Evolutionary conservation across 2,888 invertebrate species (phyloP).

Genomic region (Neoaliturus tenellus): DNA sequence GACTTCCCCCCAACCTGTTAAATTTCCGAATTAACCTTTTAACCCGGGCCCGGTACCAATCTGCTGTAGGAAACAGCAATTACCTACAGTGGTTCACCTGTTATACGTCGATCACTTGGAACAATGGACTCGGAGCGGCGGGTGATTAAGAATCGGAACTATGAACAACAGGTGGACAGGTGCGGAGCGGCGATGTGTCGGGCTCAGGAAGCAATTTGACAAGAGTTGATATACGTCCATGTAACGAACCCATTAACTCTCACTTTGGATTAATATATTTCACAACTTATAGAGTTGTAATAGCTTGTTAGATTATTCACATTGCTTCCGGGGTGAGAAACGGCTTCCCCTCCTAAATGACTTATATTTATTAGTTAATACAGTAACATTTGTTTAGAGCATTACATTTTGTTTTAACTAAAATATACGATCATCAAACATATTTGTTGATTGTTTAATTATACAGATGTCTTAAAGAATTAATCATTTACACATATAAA

Average conservation of each 20-base stretch:
- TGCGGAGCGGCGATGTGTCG: neutral
- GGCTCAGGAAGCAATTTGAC: slow-evolving; percentile 43
- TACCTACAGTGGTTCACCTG: slow-evolving; percentile 7
- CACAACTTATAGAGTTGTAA: slow-evolving; percentile 22
- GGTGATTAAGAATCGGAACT: neutral
- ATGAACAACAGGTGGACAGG: neutral
- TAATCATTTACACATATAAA: too few relatives aligned
- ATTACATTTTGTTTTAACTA: too few relatives aligned
- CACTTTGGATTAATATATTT: slow-evolving; percentile 44
- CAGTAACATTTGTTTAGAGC: too few relatives aligned
- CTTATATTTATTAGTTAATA: too few relatives aligned
- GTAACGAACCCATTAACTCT: slow-evolving; percentile 44
- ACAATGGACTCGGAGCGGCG: slow-evolving; percentile 21
- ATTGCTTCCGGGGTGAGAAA: neutral
- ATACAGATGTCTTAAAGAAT: too few relatives aligned
- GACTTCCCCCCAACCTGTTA: too few relatives aligned
- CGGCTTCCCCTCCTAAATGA: too few relatives aligned
- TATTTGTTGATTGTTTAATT: too few relatives aligned
- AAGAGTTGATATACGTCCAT: slow-evolving; percentile 30
- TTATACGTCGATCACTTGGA: slow-evolving; percentile 14
- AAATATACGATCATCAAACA: too few relatives aligned
- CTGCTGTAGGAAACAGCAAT: slow-evolving; percentile 16
- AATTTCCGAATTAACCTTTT: neutral
- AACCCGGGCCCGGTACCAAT: neutral
- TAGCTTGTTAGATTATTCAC: neutral